Evolutionary conservation across 2,888 invertebrate genomes (phyloP).

Genomic region (Lasioglossum calceatum): DNA sequence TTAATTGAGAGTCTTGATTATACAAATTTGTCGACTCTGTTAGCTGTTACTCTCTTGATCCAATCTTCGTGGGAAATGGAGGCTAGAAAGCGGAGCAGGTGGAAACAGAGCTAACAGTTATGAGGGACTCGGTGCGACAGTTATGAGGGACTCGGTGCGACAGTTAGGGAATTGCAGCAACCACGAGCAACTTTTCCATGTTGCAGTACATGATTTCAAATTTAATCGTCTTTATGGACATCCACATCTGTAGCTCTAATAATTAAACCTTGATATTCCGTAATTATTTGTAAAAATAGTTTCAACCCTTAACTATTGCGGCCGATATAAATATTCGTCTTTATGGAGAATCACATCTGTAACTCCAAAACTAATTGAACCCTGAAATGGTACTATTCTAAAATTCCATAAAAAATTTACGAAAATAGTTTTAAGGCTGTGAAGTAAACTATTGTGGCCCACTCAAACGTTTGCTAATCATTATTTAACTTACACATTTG

Average conservation of each 20-base stretch:
- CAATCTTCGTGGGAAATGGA: neutral
- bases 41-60: too few species aligned
- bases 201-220: neutral
- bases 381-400: too few species aligned
- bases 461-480: too few species aligned
- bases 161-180: neutral
- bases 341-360: too few species aligned
- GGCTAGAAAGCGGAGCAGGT: neutral
- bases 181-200: neutral
- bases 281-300: too few species aligned
- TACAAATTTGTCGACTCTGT: constrained; percentile 2
- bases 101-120: neutral
- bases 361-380: neutral
- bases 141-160: neutral
- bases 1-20: neutral
- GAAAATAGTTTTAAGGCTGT: too few species aligned
- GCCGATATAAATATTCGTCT: too few species aligned
- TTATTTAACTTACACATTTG: too few species aligned
- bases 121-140: neutral
- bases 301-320: too few species aligned
- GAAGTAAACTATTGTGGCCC: too few species aligned
- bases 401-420: too few species aligned
- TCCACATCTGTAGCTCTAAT: too few species aligned
- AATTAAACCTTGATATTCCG: neutral
- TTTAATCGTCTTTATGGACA: neutral